phyloP scores from a whole-genome alignment of 2,888 invertebrate genomes.

The Leptinotarsa tumamoca region DNA sequence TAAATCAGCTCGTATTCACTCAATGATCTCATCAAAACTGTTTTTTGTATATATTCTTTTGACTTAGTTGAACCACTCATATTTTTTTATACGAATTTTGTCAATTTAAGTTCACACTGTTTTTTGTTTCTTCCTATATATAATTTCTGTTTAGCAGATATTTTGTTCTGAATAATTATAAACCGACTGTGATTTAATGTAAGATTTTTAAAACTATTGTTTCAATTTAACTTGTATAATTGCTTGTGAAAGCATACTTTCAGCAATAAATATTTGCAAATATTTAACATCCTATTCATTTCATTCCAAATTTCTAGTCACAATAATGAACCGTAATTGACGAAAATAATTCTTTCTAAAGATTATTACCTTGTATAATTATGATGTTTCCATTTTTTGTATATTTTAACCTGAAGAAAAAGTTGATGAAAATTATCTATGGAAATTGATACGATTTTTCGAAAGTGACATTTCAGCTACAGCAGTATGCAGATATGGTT shows the following conservation, averaged over 20 bases:
- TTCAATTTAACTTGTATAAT: constrained; percentile 28
- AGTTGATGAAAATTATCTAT: no score
- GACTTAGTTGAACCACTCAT: not conserved
- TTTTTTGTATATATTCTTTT: not conserved
- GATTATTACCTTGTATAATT: no score
- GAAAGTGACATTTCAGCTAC: no score
- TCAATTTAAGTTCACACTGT: not conserved
- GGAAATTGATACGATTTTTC: no score
- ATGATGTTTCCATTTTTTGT: no score
- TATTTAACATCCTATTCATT: not conserved
- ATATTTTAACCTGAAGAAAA: no score
- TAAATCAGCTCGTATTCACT: not conserved
- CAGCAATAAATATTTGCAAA: constrained; percentile 24
- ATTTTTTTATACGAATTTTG: constrained; percentile 12
- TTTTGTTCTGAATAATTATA: constrained; percentile 32
- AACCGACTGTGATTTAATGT: constrained; percentile 36
- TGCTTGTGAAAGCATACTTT: constrained; percentile 34
- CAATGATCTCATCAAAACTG: not conserved
- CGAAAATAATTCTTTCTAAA: no score
- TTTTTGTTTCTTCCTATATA: constrained; percentile 2
- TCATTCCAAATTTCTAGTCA: not conserved
- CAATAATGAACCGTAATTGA: not conserved
- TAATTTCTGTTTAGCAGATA: constrained; percentile 18
- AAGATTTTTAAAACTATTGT: constrained; percentile 22
- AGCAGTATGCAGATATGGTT: no score